Base-by-base conservation (phyloP, 2,113 vertebrate species). In the Meles meles region DNA sequence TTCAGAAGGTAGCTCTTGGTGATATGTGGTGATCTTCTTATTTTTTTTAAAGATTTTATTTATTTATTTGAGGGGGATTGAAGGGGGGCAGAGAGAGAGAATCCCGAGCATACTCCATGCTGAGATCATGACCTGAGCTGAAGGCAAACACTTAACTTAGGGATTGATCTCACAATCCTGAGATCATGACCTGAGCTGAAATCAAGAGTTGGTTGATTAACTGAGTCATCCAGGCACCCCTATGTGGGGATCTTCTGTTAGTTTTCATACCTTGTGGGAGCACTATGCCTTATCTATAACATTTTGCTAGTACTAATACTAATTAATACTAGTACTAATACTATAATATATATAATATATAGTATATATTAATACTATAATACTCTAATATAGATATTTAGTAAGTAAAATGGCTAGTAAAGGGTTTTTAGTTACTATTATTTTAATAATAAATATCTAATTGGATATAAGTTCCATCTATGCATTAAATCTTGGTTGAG, bases 361-460 rank as follows among this genome's bases (percentile, higher is more conserved):
- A 18, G 52, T 55, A 18, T 55, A 55, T 55, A 6, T 17, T 55
- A 18, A 55, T 55, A 52, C 17, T 55, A 18, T 55, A 55, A 55
- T 55, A 55, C 52, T 55, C 52, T 52, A 49, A 21, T 79, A 55
- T 69, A 34, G 15, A 90, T 92, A 83, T 49, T 20, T 77, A 77
- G 34, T 93, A 52, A 89, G 34, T 76, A 83, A 96, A 92, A 80
- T 27, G 25, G 14, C 21, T 69, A 72, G 34, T 85, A 77, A 88
- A 88, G 14, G 10, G 7, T 87, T 93, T 89, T 59, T 31, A n/a
- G 71, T 72, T 93, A 37, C 11, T 81, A 12, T 57, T 87, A 74
- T 82, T 79, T 88, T 94, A 96, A 57, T 95, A 57, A 90, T 88
- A 67, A 96, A 44, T 65, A 59, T 52, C 0, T 97, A 8, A 37